Conservation (phyloP, 2,888 invertebrate species). For the Magallana nippona region DNA sequence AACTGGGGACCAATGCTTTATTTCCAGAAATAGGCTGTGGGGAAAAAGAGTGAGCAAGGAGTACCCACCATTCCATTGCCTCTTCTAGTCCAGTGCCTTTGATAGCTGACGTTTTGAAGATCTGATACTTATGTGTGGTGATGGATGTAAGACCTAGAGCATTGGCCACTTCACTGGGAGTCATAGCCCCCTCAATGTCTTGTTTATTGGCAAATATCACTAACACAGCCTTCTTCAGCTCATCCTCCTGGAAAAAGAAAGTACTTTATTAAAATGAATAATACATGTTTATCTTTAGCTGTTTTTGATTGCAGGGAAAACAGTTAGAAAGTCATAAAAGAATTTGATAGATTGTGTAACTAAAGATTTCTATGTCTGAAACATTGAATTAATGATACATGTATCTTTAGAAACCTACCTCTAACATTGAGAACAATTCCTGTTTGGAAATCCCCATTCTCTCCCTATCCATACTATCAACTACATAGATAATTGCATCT, state of each 20-base stretch:
- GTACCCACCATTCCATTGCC: constrained; percentile 96
- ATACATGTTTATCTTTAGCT: too few species aligned
- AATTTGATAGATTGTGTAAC: too few species aligned
- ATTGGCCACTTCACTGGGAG: constrained; percentile 96
- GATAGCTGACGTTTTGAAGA: constrained; percentile 99
- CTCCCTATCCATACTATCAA: constrained; percentile 99
- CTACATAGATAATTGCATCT: constrained; percentile 99
- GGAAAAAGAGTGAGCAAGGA: too few species aligned
- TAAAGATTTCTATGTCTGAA: too few species aligned
- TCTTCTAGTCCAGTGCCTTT: constrained; percentile 98
- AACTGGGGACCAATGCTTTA: too few species aligned
- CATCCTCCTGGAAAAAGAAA: constrained; percentile 89
- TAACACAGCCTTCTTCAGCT: constrained; percentile 95
- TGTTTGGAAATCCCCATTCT: constrained; percentile 99
- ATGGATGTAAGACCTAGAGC: constrained; percentile 96
- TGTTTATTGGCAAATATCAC: constrained; percentile 99
- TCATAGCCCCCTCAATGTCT: constrained; percentile 98
- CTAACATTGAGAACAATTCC: constrained; percentile 96
- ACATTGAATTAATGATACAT: too few species aligned
- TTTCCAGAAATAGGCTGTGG: too few species aligned
- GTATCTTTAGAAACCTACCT: constrained; percentile 84
- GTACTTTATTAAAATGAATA: not conserved
- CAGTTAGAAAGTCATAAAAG: too few species aligned
- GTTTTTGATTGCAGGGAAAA: not conserved
- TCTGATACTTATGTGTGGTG: constrained; percentile 98